These are phyloP conservation scores for Falcunculus frontatus DNA, from an alignment of 2,113 vertebrate species.

Conservation along the genomic window DNA sequence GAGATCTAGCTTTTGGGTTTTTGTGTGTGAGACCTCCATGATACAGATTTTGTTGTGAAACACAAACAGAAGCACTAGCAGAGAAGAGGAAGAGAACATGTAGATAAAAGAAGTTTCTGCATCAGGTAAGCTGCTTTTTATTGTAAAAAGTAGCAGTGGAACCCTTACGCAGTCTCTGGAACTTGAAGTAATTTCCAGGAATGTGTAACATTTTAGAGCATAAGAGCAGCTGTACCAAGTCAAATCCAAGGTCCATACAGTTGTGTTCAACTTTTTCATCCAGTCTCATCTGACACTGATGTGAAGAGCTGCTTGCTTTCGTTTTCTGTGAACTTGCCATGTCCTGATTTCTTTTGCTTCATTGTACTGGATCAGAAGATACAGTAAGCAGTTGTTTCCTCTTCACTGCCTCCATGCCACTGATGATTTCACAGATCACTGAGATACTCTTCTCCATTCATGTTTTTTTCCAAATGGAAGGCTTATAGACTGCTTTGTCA, in stretches of 20 bases:
- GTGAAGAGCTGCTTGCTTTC: not conserved
- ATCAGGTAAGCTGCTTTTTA: conserved; percentile 27
- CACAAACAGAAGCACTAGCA: not conserved
- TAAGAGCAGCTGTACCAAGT: not conserved
- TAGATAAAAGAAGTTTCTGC: not conserved
- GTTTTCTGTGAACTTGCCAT: not conserved
- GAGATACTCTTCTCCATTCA: not conserved
- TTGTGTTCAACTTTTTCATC: not conserved
- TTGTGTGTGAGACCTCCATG: not conserved
- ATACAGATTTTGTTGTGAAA: not conserved
- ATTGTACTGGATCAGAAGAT: not conserved
- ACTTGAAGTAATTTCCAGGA: not conserved
- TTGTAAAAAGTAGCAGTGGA: conserved; percentile 13
- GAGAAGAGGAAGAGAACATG: not conserved
- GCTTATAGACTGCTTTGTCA: not conserved
- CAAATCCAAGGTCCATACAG: not conserved
- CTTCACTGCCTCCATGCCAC: not conserved
- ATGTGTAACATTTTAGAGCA: not conserved
- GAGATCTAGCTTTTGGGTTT: not conserved
- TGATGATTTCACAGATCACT: not conserved
- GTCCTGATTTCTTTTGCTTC: not conserved
- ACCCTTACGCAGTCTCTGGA: not conserved
- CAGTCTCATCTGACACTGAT: not conserved
- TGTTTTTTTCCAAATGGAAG: not conserved
- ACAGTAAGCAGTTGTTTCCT: not conserved